Conservation (phyloP, 2,113 vertebrate species). For the Alexandromys fortis region DNA sequence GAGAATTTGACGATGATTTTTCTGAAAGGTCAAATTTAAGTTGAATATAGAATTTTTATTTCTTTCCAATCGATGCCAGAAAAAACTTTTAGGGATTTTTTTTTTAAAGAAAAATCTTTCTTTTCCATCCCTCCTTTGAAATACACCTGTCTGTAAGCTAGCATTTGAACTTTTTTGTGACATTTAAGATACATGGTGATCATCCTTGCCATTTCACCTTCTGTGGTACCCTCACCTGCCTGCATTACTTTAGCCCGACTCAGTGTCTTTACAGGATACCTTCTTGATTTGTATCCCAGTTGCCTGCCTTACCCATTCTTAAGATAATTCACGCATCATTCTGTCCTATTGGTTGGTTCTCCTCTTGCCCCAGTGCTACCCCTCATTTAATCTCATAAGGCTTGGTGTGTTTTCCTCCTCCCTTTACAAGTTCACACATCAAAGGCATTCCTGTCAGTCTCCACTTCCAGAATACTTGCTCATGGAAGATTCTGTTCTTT, state of each 20-base stretch:
- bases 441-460: background rate
- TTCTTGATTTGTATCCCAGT: background rate
- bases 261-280: background rate
- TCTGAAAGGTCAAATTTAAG: background rate
- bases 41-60: constrained; percentile 16
- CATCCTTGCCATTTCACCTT: background rate
- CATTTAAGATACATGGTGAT: background rate
- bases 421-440: background rate
- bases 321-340: background rate
- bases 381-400: background rate
- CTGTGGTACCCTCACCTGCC: background rate
- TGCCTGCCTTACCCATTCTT: background rate
- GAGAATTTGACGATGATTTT: background rate
- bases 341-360: background rate
- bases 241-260: background rate
- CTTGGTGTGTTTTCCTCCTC: background rate
- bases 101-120: background rate
- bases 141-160: background rate
- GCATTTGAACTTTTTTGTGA: background rate
- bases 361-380: background rate
- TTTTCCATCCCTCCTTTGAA: background rate
- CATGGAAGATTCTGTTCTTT: background rate
- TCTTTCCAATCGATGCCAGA: background rate
- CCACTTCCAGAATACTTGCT: background rate
- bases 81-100: background rate